Evolutionary conservation across 2,888 invertebrate genomes (phyloP), one percentile per base, ranked within the genome.

Genomic region (Pedicia rivosa): DNA sequence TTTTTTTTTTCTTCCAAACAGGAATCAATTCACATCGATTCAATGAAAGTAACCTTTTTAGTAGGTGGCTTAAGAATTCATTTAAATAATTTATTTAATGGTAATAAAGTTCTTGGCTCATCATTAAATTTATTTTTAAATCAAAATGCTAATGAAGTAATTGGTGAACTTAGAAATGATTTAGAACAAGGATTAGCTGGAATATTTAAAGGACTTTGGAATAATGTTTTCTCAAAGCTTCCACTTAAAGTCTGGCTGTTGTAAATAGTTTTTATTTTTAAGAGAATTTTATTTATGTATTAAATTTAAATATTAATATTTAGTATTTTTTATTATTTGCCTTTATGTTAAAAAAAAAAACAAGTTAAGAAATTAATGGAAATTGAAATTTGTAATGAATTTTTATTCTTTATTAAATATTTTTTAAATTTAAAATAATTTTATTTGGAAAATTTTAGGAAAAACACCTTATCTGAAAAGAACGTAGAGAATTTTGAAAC

Each of bases 81-180:
- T 42, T 53, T 73, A 14, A 62, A 64, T 35, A 71, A 72, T 53
- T 58, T 73, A 8, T 73, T 74, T 50, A 72, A 72, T 49, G 73
- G 73, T 32, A 73, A 74, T 47, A 66, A 68, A 50, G 62, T 72
- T 41, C 55, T 74, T 44, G 70, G 70, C 2, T 60, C 65, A 36
- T 70, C 71, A 1, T 65, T 72, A 10, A 71, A 72, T 44, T 54
- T 59, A 3, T 71, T 72, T 47, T 51, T 72, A 1, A 72, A 72
- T 52, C 66, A 70, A 49, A 68, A 72, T 49, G 65, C 66, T 3
- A 55, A 66, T 40, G 70, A 71, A 44, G 67, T 72, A n/a, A 63
- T 72, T n/a, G 51, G 57, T 2, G 72, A 72, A 48, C 48, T 72
- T 32, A 59, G 67, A 36, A 67, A 68, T 14, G 68, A 66, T 44